Percentiles rank a stretch among this genome's conserved stretches.
Evolutionary conservation across 2,888 invertebrate species (phyloP).

Genomic region (Metalampra italica): DNA sequence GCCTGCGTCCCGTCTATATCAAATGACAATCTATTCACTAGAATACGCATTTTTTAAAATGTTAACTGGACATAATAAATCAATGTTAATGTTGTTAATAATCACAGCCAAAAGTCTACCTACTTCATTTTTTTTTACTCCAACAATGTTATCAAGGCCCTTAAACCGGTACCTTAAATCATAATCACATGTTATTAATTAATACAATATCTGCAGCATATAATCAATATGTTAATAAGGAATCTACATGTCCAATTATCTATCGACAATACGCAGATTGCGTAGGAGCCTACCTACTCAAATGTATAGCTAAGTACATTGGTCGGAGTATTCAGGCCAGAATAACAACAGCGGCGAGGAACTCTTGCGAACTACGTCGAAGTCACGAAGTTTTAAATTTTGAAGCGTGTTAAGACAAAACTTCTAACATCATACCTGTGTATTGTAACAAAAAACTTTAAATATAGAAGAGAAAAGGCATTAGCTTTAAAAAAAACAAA

Average conservation of each 20-base stretch:
- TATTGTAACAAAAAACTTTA: neutral
- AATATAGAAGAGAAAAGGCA: neutral
- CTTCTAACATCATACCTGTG: slow-evolving; percentile 6
- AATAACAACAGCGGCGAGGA: slow-evolving; percentile 1
- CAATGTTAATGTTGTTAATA: no score
- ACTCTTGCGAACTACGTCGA: slow-evolving; percentile 3
- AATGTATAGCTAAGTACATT: neutral
- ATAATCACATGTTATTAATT: no score
- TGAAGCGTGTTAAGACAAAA: slow-evolving; percentile 7
- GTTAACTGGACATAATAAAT: no score
- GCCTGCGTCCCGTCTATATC: slow-evolving; percentile 20
- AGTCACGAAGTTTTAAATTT: slow-evolving; percentile 11
- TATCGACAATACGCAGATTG: neutral
- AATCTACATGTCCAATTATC: neutral
- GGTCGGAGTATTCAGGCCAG: no score
- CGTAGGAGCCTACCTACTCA: neutral
- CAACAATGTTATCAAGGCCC: no score
- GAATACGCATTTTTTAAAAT: neutral
- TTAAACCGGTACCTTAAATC: no score
- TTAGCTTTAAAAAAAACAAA: neutral
- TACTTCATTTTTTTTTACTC: no score
- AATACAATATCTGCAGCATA: neutral
- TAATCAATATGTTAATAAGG: neutral
- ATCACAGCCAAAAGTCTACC: no score
- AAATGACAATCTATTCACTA: slow-evolving; percentile 23